Conservation (phyloP, 2,113 vertebrate genomes). For the Chloebia gouldiae region DNA sequence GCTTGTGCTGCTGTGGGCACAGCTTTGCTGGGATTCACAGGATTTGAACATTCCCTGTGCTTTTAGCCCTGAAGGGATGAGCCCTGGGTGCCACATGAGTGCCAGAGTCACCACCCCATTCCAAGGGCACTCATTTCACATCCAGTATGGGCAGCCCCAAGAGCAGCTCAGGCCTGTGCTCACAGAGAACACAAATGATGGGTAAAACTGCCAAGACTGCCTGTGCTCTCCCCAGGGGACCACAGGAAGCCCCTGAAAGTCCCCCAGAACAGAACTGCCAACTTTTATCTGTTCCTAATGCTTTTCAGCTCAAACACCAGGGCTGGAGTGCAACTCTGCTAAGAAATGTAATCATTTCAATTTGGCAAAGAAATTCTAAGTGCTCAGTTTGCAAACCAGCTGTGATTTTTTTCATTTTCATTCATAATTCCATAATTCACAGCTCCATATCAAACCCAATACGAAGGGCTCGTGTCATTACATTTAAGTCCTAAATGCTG, state of each 20-base stretch:
- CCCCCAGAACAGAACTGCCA: fast-evolving
- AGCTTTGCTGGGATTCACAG: not conserved
- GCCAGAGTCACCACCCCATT: not conserved
- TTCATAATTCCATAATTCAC: not conserved
- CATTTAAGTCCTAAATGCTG: not conserved
- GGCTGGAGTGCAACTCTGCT: not conserved
- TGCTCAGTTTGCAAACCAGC: not conserved
- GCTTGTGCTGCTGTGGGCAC: no score
- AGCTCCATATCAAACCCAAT: not conserved
- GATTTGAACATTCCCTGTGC: not conserved
- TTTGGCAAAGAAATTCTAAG: not conserved
- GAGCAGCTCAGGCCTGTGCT: not conserved
- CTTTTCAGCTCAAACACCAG: not conserved
- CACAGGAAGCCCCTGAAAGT: not conserved
- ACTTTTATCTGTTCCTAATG: not conserved
- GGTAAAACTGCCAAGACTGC: not conserved
- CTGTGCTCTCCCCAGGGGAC: not conserved
- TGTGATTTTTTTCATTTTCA: not conserved
- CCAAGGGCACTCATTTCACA: not conserved
- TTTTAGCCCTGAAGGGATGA: not conserved
- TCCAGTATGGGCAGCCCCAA: fast-evolving
- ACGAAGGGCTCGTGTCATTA: not conserved
- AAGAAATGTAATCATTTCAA: not conserved
- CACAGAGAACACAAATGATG: not conserved
- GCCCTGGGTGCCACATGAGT: fast-evolving